Evolutionary conservation across 2,888 invertebrate genomes (phyloP).

Genomic region (Adelphocoris suturalis): DNA sequence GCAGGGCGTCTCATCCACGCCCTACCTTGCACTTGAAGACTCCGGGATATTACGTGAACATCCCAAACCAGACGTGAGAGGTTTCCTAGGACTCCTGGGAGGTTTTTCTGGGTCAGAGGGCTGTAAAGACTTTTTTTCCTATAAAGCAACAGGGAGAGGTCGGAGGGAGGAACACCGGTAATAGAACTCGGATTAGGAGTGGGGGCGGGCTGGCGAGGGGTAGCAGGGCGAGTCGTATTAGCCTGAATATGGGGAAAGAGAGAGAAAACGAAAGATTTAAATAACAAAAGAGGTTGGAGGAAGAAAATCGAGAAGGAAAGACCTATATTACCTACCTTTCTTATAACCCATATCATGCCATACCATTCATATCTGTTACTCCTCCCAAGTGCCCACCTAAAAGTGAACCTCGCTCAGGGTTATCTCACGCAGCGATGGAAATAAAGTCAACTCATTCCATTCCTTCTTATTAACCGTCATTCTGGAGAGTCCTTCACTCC

Average conservation of each 20-base stretch:
- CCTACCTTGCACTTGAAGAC: neutral
- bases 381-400: slow-evolving; percentile 12
- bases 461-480: no score
- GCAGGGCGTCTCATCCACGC: neutral
- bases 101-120: slow-evolving; percentile 42
- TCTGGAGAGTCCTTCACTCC: no score
- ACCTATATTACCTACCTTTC: slow-evolving; percentile 40
- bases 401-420: neutral
- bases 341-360: slow-evolving; percentile 26
- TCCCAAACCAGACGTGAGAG: slow-evolving; percentile 14
- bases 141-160: neutral
- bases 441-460: no score
- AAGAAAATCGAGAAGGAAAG: slow-evolving; percentile 43
- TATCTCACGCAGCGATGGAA: no score
- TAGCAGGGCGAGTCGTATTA: slow-evolving; percentile 45
- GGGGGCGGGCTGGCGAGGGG: neutral
- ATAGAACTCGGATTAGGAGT: slow-evolving; percentile 42
- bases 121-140: slow-evolving; percentile 3
- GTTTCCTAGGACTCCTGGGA: neutral
- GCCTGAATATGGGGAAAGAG: slow-evolving; percentile 49
- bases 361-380: slow-evolving; percentile 31
- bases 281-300: slow-evolving; percentile 32
- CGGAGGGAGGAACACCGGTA: slow-evolving; percentile 22
- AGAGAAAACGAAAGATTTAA: slow-evolving; percentile 32
- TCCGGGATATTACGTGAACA: slow-evolving; percentile 15